Evolutionary conservation across 2,888 invertebrate species (phyloP).

Genomic region (Bhutanitis thaidina): DNA sequence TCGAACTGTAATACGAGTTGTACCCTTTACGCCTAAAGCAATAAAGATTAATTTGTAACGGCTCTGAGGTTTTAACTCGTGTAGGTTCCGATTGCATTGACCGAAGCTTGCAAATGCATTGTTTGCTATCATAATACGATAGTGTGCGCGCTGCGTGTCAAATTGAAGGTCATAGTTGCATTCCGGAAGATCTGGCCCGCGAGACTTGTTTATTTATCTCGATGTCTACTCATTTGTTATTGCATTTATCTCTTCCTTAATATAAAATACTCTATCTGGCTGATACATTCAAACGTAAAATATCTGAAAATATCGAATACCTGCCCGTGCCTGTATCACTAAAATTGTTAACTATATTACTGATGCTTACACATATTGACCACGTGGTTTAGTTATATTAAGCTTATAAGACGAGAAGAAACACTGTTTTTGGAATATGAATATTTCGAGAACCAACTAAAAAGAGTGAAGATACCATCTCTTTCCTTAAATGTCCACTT

Average conservation of each 20-base stretch:
- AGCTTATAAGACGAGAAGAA: too few relatives aligned
- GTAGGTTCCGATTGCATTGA: constrained; percentile 59
- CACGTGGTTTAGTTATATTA: too few relatives aligned
- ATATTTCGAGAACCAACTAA: too few relatives aligned
- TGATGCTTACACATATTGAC: too few relatives aligned
- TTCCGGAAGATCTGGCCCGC: constrained; percentile 35
- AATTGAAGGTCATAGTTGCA: constrained; percentile 36
- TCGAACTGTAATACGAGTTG: constrained; percentile 23
- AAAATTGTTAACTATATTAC: too few relatives aligned
- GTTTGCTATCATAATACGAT: constrained; percentile 40
- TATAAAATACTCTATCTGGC: too few relatives aligned
- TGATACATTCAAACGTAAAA: too few relatives aligned
- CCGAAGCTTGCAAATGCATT: constrained; percentile 52
- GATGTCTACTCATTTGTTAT: constrained; percentile 13
- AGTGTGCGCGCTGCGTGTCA: constrained; percentile 35
- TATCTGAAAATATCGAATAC: too few relatives aligned
- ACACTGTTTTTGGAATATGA: too few relatives aligned
- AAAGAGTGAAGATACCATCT: too few relatives aligned
- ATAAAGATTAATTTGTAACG: constrained; percentile 36
- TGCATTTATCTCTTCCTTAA: constrained; percentile 11
- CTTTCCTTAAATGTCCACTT: too few relatives aligned
- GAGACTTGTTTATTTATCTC: constrained; percentile 24
- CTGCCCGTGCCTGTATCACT: too few relatives aligned
- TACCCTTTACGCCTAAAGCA: constrained; percentile 26
- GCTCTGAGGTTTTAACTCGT: constrained; percentile 21